Base-by-base conservation (phyloP, 2,888 invertebrate species). In the Spicauda simplicius region DNA sequence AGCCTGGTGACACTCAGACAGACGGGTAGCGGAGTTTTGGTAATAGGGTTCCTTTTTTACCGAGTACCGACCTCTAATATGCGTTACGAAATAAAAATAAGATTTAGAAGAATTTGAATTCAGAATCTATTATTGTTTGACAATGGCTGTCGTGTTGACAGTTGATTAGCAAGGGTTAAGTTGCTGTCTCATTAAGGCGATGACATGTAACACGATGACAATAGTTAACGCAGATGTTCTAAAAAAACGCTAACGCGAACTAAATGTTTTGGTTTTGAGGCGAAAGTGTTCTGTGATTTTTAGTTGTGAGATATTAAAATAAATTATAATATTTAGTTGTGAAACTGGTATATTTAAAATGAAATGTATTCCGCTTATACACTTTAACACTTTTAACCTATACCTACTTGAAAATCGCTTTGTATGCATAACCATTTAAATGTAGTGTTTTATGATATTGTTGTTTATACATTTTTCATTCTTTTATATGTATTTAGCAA, bases 71-170 rank as follows among this genome's bases (percentile, higher is more conserved):
- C n/a, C n/a, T n/a, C n/a, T n/a, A n/a, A 25, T 45, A 11, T 41
- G 30, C 19, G n/a, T 48, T 54, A 33, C 2, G 2, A 1, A n/a
- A 14, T 33, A n/a, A 16, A 10, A 54, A 45, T 65, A 65, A 59
- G 59, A 41, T 41, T 45, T 20, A 18, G 11, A 25, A n/a, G 16
- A 12, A 69, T 68, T 74, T 58, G 52, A 67, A 73, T 71, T 73
- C 70, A 75, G 77, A 79, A 80, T 63, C 67, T 81, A 86, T 83
- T 88, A 87, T 86, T 79, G 82, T 84, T 77, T 70, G 78, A 77
- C 81, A 86, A 91, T 90, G 77, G 70, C 81, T 78, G 76, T 74
- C 74, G 80, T 82, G 90, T 83, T 87, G 90, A 91, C 89, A 88
- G 86, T 79, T 82, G 83, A 85, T 85, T 85, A 55, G 65, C 55